Percentiles rank a stretch among this genome's conserved stretches.
Conservation (phyloP, 92 coral and sea anemone species). For the Anthopleura xanthogrammica region DNA sequence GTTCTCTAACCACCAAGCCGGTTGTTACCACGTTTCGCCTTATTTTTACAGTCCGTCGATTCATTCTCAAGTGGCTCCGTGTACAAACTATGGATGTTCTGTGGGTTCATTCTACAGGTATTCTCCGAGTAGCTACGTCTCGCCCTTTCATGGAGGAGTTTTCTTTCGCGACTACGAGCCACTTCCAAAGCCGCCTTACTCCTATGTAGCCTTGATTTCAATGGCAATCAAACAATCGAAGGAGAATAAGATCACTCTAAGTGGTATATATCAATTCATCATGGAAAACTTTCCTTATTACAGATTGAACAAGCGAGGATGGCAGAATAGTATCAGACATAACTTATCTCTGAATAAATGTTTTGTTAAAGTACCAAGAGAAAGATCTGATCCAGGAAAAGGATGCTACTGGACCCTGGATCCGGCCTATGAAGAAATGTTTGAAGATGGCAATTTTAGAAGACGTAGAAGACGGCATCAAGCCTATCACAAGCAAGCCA, state of each 20-base stretch:
- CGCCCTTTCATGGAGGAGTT: constrained; percentile 23
- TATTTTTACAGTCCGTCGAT: constrained; percentile 45
- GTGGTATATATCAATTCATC: constrained; percentile 95
- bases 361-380: constrained; percentile 91
- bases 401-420: constrained; percentile 98
- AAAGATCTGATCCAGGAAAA: constrained; percentile 93
- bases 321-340: constrained; percentile 99
- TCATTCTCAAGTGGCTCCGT: constrained; percentile 21
- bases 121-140: constrained; percentile 7
- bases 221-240: constrained; percentile 98
- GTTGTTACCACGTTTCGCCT: constrained; percentile 40
- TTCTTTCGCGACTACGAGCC: constrained; percentile 41
- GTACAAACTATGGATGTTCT: constrained; percentile 18
- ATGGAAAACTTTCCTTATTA: constrained; percentile 97
- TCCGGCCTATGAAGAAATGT: constrained; percentile 90
- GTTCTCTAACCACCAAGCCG: constrained; percentile 58
- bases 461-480: constrained; percentile 79
- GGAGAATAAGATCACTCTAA: constrained; percentile 77
- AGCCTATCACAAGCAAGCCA: constrained; percentile 7
- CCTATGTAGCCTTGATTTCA: constrained; percentile 90
- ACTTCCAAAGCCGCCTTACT: constrained; percentile 96
- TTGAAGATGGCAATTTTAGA: constrained; percentile 95
- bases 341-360: constrained; percentile 94
- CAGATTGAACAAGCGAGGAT: constrained; percentile 91
- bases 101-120: constrained; percentile 10